These are phyloP conservation scores for Atrichornis clamosus DNA, from an alignment of 2,113 vertebrate genomes.

Conservation along the genomic window DNA sequence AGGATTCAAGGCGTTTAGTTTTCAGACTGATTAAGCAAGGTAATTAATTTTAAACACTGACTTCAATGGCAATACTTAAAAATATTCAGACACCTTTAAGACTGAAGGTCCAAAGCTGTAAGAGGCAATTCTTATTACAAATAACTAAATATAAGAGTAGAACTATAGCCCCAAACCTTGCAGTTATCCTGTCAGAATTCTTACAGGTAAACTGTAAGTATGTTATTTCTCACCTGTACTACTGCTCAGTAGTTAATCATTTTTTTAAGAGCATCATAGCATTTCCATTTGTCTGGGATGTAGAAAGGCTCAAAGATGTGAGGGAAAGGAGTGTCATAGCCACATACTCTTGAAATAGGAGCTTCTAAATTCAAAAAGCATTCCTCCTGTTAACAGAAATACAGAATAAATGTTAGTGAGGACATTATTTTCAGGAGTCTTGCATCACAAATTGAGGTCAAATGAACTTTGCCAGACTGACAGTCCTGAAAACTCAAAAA, in stretches of 20 bases:
- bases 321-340: conserved; percentile 97
- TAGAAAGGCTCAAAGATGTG: conserved; percentile 98
- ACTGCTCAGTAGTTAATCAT: conserved; percentile 94
- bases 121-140: not conserved
- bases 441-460: conserved; percentile 16
- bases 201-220: not conserved
- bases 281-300: conserved; percentile 99
- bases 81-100: not conserved
- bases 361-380: conserved; percentile 97
- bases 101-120: not conserved
- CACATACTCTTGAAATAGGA: conserved; percentile 92
- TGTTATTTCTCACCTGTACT: conserved; percentile 46
- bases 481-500: not conserved
- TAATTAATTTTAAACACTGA: not conserved
- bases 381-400: conserved; percentile 82
- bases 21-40: not conserved
- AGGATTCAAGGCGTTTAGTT: not conserved
- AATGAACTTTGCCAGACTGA: conserved; percentile 3
- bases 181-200: not conserved
- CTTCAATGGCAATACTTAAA: not conserved
- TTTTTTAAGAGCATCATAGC: conserved; percentile 90
- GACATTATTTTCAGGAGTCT: not conserved
- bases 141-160: not conserved
- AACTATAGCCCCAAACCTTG: not conserved
- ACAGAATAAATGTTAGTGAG: conserved; percentile 17